phyloP scores from a whole-genome alignment of 2,113 vertebrate genomes.

The Noctilio leporinus region DNA sequence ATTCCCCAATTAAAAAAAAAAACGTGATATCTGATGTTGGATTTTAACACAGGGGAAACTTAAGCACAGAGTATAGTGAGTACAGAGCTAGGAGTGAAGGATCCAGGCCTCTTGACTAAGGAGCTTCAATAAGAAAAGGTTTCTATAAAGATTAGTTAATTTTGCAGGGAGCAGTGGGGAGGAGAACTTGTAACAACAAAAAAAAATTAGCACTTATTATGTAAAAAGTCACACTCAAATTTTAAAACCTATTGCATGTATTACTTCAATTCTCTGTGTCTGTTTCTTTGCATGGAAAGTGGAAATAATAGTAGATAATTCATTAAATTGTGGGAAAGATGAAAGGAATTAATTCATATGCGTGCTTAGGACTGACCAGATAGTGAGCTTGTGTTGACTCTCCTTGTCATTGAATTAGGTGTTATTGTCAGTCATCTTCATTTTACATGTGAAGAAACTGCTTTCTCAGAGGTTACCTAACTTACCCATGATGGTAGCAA shows the following conservation, averaged over 20 bases:
- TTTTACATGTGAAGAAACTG: not conserved
- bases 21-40: not conserved
- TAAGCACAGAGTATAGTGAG: not conserved
- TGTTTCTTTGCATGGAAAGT: not conserved
- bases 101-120: not conserved
- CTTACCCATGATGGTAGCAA: not conserved
- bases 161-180: not conserved
- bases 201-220: not conserved
- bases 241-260: not conserved
- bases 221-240: not conserved
- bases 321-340: not conserved
- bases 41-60: not conserved
- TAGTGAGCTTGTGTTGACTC: not conserved
- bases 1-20: too few species aligned
- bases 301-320: not conserved
- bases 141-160: not conserved
- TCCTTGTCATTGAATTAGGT: accelerated
- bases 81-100: not conserved
- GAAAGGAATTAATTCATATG: not conserved
- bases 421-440: not conserved
- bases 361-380: not conserved
- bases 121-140: not conserved
- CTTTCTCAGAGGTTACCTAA: not conserved
- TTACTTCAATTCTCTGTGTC: not conserved
- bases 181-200: not conserved